Conservation (phyloP, 2,113 vertebrate species). For the Narcine bancroftii region DNA sequence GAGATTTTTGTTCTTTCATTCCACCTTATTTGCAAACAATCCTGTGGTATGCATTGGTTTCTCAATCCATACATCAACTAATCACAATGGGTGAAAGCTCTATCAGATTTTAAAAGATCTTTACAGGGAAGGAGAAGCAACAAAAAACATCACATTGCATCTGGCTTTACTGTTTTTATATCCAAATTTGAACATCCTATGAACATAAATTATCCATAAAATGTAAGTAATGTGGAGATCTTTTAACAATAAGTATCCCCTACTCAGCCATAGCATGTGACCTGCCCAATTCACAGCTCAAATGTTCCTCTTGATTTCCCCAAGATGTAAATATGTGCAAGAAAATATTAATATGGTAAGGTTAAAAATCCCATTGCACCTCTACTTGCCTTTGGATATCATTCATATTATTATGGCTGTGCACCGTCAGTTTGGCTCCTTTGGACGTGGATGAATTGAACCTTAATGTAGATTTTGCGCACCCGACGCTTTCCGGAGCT, state of each 20-base stretch:
- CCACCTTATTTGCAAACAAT: background rate
- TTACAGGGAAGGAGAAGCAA: background rate
- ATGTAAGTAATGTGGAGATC: no score
- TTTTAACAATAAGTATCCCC: no score
- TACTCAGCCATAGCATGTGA: background rate
- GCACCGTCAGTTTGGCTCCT: background rate
- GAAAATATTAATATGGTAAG: background rate
- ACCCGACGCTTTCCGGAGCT: background rate
- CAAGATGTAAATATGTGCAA: background rate
- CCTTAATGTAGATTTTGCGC: background rate
- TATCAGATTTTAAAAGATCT: background rate
- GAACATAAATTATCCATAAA: no score
- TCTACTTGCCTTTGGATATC: conserved; percentile 12
- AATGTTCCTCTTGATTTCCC: background rate
- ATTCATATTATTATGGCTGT: no score
- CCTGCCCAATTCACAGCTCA: background rate
- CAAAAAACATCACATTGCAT: background rate
- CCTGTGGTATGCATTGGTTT: background rate
- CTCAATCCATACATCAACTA: background rate
- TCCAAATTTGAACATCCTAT: background rate
- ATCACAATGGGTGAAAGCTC: background rate
- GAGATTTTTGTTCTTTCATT: background rate
- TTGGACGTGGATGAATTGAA: background rate
- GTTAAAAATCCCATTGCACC: background rate
- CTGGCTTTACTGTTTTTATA: background rate